Conservation (phyloP, 2,888 invertebrate genomes). For the Oligia fasciuncula region DNA sequence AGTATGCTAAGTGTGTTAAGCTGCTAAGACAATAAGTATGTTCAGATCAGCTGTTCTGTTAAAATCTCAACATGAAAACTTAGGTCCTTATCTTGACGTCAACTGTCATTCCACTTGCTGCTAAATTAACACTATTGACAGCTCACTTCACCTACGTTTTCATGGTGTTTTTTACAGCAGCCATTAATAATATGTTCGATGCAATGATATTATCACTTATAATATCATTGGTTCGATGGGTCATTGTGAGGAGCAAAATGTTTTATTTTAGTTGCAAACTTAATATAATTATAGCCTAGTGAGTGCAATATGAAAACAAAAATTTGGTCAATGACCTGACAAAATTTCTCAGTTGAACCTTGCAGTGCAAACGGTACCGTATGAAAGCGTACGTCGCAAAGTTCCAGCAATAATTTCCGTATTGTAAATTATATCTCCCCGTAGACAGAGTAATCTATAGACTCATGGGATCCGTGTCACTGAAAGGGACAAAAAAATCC, state of each 20-base stretch:
- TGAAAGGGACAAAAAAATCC: too few species aligned
- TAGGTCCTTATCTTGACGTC: too few species aligned
- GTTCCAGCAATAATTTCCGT: constrained; percentile 29
- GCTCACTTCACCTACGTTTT: not conserved
- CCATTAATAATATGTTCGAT: not conserved
- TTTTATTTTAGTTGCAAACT: not conserved
- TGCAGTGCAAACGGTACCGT: not conserved
- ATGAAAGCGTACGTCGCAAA: not conserved
- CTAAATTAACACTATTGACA: too few species aligned
- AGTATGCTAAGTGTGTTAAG: not conserved
- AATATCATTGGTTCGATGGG: not conserved
- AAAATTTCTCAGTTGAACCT: not conserved
- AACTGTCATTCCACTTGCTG: too few species aligned
- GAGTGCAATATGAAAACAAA: not conserved
- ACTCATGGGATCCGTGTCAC: too few species aligned
- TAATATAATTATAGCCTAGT: not conserved
- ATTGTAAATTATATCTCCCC: constrained; percentile 35
- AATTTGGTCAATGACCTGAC: not conserved
- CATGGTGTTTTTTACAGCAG: not conserved
- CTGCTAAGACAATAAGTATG: not conserved
- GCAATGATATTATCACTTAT: too few species aligned
- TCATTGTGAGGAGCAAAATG: too few species aligned
- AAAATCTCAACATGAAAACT: not conserved
- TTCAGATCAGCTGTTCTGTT: not conserved
- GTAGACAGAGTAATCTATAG: too few species aligned